Evolutionary conservation across 2,113 vertebrate species (phyloP).

Genomic region (Bagarius yarrelli): DNA sequence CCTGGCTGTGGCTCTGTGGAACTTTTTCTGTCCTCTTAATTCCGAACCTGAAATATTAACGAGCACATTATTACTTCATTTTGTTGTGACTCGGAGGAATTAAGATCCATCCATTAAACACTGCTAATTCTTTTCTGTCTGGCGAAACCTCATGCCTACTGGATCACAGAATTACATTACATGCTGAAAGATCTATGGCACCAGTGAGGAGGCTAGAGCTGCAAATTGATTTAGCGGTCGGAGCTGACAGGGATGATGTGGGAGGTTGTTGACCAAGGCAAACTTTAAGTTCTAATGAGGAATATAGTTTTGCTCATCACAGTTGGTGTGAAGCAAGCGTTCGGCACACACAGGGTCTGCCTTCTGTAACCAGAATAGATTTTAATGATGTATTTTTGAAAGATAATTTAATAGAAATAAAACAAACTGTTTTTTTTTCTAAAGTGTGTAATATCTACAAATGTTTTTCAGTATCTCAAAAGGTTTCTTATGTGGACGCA

Average conservation of each 20-base stretch:
- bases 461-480: conserved; percentile 3
- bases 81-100: conserved; percentile 74
- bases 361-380: neutral
- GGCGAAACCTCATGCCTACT: conserved; percentile 51
- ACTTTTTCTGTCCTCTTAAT: conserved; percentile 58
- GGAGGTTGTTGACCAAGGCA: conserved; percentile 52
- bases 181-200: conserved; percentile 64
- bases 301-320: conserved; percentile 53
- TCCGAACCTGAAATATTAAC: conserved; percentile 72
- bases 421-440: neutral
- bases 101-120: conserved; percentile 72
- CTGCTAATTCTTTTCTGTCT: conserved; percentile 65
- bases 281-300: conserved; percentile 59
- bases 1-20: conserved; percentile 48
- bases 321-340: conserved; percentile 27
- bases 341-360: conserved; percentile 24
- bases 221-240: conserved; percentile 67
- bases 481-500: neutral
- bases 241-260: conserved; percentile 58
- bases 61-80: conserved; percentile 71
- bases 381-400: conserved; percentile 35
- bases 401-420: conserved; percentile 3
- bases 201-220: conserved; percentile 52
- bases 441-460: neutral
- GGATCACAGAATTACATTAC: conserved; percentile 66